A percentile compares a stretch with the other conserved stretches of the same genome.
Conservation (phyloP, 2,888 invertebrate species). For the Ophion ventricosus region DNA sequence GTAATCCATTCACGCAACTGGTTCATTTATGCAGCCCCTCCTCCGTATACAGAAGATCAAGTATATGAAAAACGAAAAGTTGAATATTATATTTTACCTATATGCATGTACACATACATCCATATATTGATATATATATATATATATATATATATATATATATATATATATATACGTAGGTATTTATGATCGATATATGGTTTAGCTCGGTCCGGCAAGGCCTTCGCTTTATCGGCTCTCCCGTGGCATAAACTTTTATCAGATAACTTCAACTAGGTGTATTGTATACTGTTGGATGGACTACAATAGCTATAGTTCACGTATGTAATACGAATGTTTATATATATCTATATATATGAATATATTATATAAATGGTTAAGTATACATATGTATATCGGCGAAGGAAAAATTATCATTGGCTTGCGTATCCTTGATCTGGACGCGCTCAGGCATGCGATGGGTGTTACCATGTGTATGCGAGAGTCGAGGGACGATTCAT, state of each 20-base stretch:
- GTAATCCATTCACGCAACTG: constrained; percentile 7
- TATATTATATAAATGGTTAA: too few relatives aligned
- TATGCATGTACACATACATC: background rate
- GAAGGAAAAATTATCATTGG: constrained; percentile 62
- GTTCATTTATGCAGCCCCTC: background rate
- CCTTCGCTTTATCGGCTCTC: constrained; percentile 59
- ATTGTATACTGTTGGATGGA: constrained; percentile 13
- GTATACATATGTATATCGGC: constrained; percentile 12
- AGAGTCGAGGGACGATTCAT: constrained; percentile 59
- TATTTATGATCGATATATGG: constrained; percentile 48
- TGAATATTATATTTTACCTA: constrained; percentile 4
- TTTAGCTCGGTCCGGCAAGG: constrained; percentile 19
- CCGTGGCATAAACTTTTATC: constrained; percentile 61
- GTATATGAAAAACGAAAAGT: background rate
- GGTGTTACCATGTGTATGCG: constrained; percentile 54
- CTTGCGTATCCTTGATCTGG: constrained; percentile 65
- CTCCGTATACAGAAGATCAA: background rate
- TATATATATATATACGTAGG: background rate
- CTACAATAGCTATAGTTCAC: constrained; percentile 22
- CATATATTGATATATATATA: background rate
- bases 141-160: too few relatives aligned
- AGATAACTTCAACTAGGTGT: constrained; percentile 62
- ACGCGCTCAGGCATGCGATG: constrained; percentile 58
- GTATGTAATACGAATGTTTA: constrained; percentile 4
- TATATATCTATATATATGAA: background rate